Evolutionary conservation across 2,888 invertebrate species (phyloP).

Genomic region (Noctua fimbriata): DNA sequence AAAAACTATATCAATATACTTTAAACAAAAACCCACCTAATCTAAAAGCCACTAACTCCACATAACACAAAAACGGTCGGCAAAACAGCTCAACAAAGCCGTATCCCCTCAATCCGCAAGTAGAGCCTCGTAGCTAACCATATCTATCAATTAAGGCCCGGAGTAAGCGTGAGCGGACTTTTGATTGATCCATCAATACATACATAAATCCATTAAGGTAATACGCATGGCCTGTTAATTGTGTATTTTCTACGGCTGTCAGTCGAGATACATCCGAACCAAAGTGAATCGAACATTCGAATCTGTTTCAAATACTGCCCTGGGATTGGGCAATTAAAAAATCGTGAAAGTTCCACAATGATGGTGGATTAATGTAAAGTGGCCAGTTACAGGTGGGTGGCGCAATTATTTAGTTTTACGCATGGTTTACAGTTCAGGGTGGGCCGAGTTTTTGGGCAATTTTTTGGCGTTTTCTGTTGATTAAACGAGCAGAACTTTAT

Average conservation of each 20-base stretch:
- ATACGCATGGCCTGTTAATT: constrained; percentile 86
- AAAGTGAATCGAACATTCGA: constrained; percentile 52
- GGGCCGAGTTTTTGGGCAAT: constrained; percentile 29
- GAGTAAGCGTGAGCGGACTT: constrained; percentile 77
- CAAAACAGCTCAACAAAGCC: constrained; percentile 74
- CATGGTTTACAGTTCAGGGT: constrained; percentile 55
- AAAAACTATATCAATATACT: constrained; percentile 22
- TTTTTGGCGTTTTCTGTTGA: constrained; percentile 21
- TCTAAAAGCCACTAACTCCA: constrained; percentile 34
- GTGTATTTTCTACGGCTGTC: constrained; percentile 86
- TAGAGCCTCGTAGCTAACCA: constrained; percentile 72
- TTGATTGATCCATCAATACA: constrained; percentile 90
- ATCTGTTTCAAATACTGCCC: constrained; percentile 52
- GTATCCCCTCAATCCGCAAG: constrained; percentile 65
- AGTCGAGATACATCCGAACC: constrained; percentile 53
- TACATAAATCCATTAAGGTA: constrained; percentile 89
- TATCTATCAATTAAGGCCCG: constrained; percentile 84
- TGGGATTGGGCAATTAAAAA: constrained; percentile 61
- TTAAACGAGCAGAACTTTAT: constrained; percentile 13
- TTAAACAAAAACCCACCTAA: constrained; percentile 10
- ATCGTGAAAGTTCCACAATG: constrained; percentile 52
- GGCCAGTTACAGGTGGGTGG: constrained; percentile 57
- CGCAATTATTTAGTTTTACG: constrained; percentile 50
- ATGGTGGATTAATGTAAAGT: constrained; percentile 54
- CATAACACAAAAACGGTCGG: constrained; percentile 64